phyloP scores from a whole-genome alignment of 2,113 vertebrate genomes.

The Seriola quinqueradiata region DNA sequence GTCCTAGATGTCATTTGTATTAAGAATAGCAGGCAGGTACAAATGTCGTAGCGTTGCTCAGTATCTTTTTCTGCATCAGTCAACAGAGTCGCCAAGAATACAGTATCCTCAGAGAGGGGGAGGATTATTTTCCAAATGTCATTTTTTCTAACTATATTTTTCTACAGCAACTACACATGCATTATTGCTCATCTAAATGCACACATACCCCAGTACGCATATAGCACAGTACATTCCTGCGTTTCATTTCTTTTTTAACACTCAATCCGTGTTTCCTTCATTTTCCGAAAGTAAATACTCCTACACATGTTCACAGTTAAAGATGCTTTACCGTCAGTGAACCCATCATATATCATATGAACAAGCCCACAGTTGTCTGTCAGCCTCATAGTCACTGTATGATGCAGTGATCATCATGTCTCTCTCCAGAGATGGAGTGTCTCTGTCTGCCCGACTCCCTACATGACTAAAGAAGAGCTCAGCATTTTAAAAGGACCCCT shows the following conservation, averaged over 20 bases:
- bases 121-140: constrained; percentile 1
- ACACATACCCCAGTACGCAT: neutral
- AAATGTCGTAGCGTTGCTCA: neutral
- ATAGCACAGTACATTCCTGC: neutral
- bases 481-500: constrained; percentile 51
- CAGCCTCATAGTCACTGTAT: constrained; percentile 1
- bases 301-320: neutral
- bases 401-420: constrained; percentile 21
- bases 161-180: neutral
- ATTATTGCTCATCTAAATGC: neutral
- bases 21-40: neutral
- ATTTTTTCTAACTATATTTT: neutral
- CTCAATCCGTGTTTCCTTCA: too few relatives aligned
- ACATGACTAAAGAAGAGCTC: constrained; percentile 22
- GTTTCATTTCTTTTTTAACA: neutral
- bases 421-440: constrained; percentile 15
- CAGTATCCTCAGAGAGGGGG: neutral
- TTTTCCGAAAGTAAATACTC: too few relatives aligned
- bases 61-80: constrained; percentile 9
- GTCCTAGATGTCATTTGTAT: constrained; percentile 1
- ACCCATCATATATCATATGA: neutral
- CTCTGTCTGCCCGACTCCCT: constrained; percentile 20
- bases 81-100: neutral
- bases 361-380: constrained; percentile 3
- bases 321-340: neutral